Conservation (phyloP, 2,888 invertebrate species). For the Ormyrus pomaceus region DNA sequence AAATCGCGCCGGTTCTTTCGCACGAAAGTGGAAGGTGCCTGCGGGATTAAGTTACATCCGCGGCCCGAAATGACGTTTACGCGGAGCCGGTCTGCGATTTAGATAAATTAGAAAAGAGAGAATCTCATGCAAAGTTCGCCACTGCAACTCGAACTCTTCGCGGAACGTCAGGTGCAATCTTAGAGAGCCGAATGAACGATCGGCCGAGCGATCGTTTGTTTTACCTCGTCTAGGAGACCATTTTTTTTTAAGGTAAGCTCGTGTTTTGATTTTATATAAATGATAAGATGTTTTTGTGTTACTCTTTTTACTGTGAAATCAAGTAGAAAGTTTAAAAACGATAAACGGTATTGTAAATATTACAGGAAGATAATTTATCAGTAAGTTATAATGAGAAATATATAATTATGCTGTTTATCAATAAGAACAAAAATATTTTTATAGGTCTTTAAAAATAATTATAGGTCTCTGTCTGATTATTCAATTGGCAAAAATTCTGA, state of each 20-base stretch:
- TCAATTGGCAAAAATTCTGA: too few species aligned
- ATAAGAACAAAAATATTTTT: too few species aligned
- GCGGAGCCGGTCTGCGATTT: conserved; percentile 6
- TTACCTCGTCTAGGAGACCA: conserved; percentile 22
- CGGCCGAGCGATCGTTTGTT: conserved; percentile 18
- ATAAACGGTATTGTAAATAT: too few species aligned
- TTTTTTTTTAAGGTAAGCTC: background rate
- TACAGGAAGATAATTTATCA: too few species aligned
- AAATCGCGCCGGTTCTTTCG: conserved; percentile 37
- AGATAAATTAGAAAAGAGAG: conserved; percentile 49
- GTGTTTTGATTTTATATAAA: too few species aligned
- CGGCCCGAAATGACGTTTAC: conserved; percentile 31
- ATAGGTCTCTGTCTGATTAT: too few species aligned
- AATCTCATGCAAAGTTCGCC: conserved; percentile 28
- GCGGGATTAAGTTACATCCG: conserved; percentile 49
- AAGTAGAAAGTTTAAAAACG: too few species aligned
- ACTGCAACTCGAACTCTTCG: conserved; percentile 39
- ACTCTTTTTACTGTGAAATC: too few species aligned
- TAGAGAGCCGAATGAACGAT: conserved; percentile 30
- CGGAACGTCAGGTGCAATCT: conserved; percentile 32
- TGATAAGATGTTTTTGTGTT: too few species aligned
- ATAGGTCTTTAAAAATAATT: too few species aligned
- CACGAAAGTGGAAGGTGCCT: conserved; percentile 35
- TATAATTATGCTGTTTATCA: too few species aligned
- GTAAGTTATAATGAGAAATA: too few species aligned